Percentiles rank a stretch among this genome's conserved stretches.
Evolutionary conservation across 1,140 invertebrate species (phyloP).

Genomic region (Helicoverpa zea): DNA sequence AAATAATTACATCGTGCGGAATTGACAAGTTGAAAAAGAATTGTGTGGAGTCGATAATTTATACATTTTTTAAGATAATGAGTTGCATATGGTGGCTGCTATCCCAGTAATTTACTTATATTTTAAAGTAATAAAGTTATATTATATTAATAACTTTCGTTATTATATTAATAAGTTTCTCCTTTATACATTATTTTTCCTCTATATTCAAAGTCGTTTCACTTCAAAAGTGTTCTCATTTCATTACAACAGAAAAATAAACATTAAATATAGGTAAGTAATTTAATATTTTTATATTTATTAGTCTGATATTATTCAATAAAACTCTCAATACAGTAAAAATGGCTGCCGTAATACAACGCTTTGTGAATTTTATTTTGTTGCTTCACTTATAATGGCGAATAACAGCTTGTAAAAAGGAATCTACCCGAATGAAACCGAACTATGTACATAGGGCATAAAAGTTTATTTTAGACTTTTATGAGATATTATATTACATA

Average conservation of each 20-base stretch:
- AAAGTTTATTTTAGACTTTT: not conserved
- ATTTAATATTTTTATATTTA: not conserved
- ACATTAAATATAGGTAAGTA: not conserved
- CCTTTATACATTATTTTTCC: not conserved
- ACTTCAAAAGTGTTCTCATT: not conserved
- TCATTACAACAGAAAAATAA: not conserved
- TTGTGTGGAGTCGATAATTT: constrained; percentile 19
- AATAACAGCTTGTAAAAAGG: not conserved
- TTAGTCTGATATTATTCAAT: not conserved
- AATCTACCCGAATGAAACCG: constrained; percentile 21
- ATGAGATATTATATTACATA: not conserved
- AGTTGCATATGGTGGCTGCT: not conserved
- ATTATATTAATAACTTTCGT: not conserved
- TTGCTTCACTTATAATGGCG: constrained; percentile 4
- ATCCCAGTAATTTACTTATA: not conserved
- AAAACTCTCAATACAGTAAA: not conserved
- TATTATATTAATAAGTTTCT: not conserved
- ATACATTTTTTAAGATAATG: constrained; percentile 6
- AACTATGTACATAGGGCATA: not conserved
- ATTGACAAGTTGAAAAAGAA: constrained; percentile 26
- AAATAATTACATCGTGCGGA: constrained; percentile 31
- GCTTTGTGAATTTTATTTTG: not conserved
- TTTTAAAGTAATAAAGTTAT: not conserved
- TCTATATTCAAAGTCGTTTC: no score
- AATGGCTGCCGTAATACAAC: constrained; percentile 2